Evolutionary conservation across 2,797 vertebrate genomes (phyloP), one percentile per base, ranked within the genome.

Genomic region (Poecile montanus): DNA sequence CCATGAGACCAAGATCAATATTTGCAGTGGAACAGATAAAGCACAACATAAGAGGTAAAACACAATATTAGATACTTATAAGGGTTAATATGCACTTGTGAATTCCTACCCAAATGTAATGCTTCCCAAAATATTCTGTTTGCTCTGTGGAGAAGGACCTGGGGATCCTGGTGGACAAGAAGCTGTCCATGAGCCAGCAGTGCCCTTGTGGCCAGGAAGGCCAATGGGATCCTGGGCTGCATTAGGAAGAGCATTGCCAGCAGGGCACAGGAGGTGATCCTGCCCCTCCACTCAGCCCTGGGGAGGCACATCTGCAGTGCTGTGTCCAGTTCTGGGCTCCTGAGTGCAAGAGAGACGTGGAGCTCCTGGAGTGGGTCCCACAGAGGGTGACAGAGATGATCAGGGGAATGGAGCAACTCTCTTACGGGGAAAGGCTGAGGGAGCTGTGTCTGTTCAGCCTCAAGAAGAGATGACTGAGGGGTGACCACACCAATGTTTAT

Each of bases 401-500:
- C 3, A 58, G 9, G 2, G 27, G 5, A 29, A 10, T 3, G 51
- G 36, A 65, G 2, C 8, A 11, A 50, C 36, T 87, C 26, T 50
- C 36, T 36, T 17, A 25, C 1, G 22, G 27, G 32, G 51, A 65
- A 23, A 58, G 58, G 26, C 66, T 44, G 21, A 57, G 32, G 4
- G 32, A 45, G 32, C 19, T 65, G 51, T 10, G 44, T 7, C 38
- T 44, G 10, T n/a, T 79, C 53, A 38, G 38, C 0, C 38, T 51
- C 0, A 3, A 57, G 51, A 50, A 36, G 30, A 44, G 38, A n/a
- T 25, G 13, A 3, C 32, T n/a, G 51, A 23, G 15, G 6, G 10
- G 3, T 2, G 32, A 65, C 13, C n/a, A 65, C 19, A 45, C 0
- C 20, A 15, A 1, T 44, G 44, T 29, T 13, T 11, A 1, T 44